Evolutionary conservation across 2,888 invertebrate genomes (phyloP).

Genomic region (Acanthosepion lycidas): DNA sequence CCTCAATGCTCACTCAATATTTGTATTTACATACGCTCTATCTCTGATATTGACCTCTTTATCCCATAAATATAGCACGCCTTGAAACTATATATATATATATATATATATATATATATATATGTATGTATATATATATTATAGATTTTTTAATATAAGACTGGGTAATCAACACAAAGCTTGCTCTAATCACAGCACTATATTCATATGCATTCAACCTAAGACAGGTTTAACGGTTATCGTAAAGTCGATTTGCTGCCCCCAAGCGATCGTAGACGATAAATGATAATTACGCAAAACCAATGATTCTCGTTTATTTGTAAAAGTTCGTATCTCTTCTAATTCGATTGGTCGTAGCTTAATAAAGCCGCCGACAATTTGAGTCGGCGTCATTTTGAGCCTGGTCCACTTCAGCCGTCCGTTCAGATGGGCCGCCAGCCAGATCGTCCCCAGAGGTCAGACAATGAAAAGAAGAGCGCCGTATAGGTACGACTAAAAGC

Average conservation of each 20-base stretch:
- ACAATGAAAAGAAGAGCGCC: background rate
- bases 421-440: background rate
- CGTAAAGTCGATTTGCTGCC: background rate
- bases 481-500: background rate
- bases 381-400: background rate
- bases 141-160: background rate
- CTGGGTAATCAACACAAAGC: background rate
- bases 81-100: background rate
- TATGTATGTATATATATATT: background rate
- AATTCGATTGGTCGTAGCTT: background rate
- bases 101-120: constrained; percentile 33
- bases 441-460: constrained; percentile 33
- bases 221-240: background rate
- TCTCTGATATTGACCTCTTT: too few species aligned
- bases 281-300: constrained; percentile 33
- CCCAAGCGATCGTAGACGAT: background rate
- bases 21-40: too few species aligned
- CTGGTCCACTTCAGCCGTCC: background rate
- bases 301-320: background rate
- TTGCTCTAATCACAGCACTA: background rate
- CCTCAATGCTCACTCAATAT: too few species aligned
- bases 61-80: too few species aligned
- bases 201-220: background rate
- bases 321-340: background rate
- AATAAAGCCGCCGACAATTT: background rate